phyloP scores from a whole-genome alignment of 2,797 vertebrate genomes.

The Parotocinclus haroldoi region DNA sequence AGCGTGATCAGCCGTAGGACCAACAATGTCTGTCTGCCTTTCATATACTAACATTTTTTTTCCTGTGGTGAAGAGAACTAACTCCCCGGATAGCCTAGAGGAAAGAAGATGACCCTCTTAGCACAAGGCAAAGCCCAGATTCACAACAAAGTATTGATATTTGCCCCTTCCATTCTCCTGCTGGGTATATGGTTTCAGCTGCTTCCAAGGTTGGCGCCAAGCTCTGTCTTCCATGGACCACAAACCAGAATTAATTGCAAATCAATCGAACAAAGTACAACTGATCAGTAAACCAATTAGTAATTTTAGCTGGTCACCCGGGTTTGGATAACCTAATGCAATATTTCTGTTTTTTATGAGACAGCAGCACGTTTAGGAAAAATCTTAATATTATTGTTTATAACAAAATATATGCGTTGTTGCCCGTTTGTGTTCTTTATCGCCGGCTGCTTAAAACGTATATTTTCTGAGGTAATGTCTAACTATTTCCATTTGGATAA shows the following conservation, averaged over 20 bases:
- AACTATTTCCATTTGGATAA: too few species aligned
- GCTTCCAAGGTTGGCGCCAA: slow-evolving; percentile 94
- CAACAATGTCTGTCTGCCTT: slow-evolving; percentile 52
- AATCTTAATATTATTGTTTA: too few species aligned
- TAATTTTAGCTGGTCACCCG: slow-evolving; percentile 94
- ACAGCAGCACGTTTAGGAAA: too few species aligned
- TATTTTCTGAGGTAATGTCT: too few species aligned
- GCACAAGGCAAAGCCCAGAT: slow-evolving; percentile 62
- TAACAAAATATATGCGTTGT: too few species aligned
- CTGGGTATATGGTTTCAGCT: slow-evolving; percentile 90
- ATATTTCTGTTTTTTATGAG: slow-evolving; percentile 45
- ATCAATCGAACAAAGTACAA: slow-evolving; percentile 99
- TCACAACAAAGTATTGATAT: slow-evolving; percentile 82
- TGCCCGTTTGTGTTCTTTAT: too few species aligned
- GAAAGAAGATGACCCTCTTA: slow-evolving; percentile 70
- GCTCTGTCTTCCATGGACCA: slow-evolving; percentile 82
- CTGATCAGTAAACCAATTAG: slow-evolving; percentile 99
- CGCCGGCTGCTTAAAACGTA: too few species aligned
- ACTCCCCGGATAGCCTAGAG: slow-evolving; percentile 51
- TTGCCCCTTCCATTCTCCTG: slow-evolving; percentile 72
- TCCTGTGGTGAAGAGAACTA: slow-evolving; percentile 39
- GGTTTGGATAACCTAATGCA: slow-evolving; percentile 75
- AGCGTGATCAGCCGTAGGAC: slow-evolving; percentile 41
- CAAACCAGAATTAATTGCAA: slow-evolving; percentile 99
- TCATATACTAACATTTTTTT: slow-evolving; percentile 47